These are phyloP conservation scores for human (Homo sapiens) DNA, from an alignment of 2,113 vertebrate genomes.

Conservation along the genomic window DNA sequence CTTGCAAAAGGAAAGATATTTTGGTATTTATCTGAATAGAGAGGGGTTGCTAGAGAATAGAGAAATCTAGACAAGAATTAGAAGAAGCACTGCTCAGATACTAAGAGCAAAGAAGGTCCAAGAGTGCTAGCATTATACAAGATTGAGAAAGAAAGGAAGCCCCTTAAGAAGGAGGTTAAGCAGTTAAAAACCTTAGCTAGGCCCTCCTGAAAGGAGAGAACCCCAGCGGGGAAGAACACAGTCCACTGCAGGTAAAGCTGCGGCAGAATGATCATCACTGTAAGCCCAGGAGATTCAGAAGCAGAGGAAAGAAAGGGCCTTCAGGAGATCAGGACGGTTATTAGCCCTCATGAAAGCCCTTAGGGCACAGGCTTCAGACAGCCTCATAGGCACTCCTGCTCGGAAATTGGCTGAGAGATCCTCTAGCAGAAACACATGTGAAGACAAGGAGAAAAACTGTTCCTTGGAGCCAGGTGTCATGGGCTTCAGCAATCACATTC, in stretches of 20 bases:
- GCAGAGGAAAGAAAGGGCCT: not conserved
- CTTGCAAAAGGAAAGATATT: not conserved
- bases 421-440: not conserved
- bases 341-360: not conserved
- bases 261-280: accelerated
- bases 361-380: not conserved
- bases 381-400: not conserved
- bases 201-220: not conserved
- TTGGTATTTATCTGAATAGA: not conserved
- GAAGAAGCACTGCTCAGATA: not conserved
- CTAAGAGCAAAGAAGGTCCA: not conserved
- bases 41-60: not conserved
- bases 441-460: too few relatives aligned
- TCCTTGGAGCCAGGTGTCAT: not conserved
- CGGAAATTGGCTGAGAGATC: not conserved
- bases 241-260: not conserved
- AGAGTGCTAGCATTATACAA: not conserved
- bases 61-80: not conserved
- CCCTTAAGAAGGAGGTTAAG: not conserved
- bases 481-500: not conserved
- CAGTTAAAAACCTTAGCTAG: not conserved
- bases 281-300: not conserved
- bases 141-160: not conserved
- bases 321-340: not conserved
- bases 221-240: not conserved